Percentiles rank a stretch among this genome's conserved stretches.
Conservation (phyloP, 2,888 invertebrate genomes). For the Alitta virens region DNA sequence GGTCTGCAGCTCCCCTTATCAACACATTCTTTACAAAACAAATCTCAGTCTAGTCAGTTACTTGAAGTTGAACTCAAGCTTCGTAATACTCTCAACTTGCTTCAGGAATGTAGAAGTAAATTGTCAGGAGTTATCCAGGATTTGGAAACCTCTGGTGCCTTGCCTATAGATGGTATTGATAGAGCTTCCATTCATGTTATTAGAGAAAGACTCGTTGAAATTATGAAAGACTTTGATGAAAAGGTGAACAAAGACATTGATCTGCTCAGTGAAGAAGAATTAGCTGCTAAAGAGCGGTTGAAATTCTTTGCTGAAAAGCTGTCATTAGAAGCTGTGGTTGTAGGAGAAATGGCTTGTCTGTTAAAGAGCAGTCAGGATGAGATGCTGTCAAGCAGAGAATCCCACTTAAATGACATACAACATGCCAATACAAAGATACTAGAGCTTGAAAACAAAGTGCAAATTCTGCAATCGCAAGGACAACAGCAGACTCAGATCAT, state of each 20-base stretch:
- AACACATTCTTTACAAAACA: neutral
- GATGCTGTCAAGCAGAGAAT: neutral
- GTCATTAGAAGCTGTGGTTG: slow-evolving; percentile 33
- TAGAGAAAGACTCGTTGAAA: neutral
- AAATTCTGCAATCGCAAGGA: neutral
- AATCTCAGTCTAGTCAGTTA: neutral
- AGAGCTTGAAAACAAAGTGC: slow-evolving; percentile 11
- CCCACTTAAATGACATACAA: slow-evolving; percentile 11
- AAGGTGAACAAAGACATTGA: neutral
- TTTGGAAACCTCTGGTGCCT: neutral
- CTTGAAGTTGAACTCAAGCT: neutral
- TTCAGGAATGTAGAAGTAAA: slow-evolving; percentile 1
- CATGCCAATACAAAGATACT: slow-evolving; percentile 11
- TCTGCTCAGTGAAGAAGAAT: neutral
- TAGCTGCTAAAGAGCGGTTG: neutral
- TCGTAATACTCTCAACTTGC: neutral
- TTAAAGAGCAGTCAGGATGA: slow-evolving; percentile 43
- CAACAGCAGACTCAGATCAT: neutral
- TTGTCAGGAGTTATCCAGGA: slow-evolving; percentile 6
- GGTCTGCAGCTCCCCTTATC: neutral
- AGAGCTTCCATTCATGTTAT: neutral
- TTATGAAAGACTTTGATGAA: neutral
- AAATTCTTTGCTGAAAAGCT: slow-evolving; percentile 26
- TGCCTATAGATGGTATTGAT: neutral
- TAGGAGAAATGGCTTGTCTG: slow-evolving; percentile 49